phyloP scores from a whole-genome alignment of 1,140 invertebrate species.

The Leptestheria dahalacensis region DNA sequence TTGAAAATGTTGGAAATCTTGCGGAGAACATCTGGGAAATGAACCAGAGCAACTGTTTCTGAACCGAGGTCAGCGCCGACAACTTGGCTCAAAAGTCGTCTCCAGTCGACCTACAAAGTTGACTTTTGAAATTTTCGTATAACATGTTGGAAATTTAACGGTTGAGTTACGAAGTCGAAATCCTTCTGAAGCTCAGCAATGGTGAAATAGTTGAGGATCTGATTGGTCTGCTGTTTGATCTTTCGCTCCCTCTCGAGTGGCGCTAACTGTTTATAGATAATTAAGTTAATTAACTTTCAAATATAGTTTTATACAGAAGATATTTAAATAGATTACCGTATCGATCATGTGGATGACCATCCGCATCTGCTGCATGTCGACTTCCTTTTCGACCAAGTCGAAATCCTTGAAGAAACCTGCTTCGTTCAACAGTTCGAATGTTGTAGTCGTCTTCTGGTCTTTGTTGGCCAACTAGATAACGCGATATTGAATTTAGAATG shows the following conservation, averaged over 20 bases:
- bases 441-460: constrained; percentile 1
- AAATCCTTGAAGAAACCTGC: background rate
- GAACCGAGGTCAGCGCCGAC: constrained; percentile 19
- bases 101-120: constrained; percentile 25
- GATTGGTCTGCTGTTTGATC: constrained; percentile 16
- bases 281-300: background rate
- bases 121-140: background rate
- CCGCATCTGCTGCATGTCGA: background rate
- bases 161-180: constrained; percentile 15
- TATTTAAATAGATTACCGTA: background rate
- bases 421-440: background rate
- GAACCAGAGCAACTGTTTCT: constrained; percentile 23
- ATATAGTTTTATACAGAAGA: background rate
- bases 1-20: constrained; percentile 3
- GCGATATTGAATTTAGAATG: background rate
- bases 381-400: background rate
- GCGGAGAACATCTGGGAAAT: constrained; percentile 6
- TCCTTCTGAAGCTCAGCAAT: constrained; percentile 2
- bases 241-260: constrained; percentile 31
- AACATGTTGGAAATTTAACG: background rate
- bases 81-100: constrained; percentile 23
- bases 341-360: background rate
- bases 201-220: constrained; percentile 13
- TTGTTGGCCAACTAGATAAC: background rate
- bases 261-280: constrained; percentile 22